Conservation (phyloP, 2,113 vertebrate genomes). For the Pteronura brasiliensis region DNA sequence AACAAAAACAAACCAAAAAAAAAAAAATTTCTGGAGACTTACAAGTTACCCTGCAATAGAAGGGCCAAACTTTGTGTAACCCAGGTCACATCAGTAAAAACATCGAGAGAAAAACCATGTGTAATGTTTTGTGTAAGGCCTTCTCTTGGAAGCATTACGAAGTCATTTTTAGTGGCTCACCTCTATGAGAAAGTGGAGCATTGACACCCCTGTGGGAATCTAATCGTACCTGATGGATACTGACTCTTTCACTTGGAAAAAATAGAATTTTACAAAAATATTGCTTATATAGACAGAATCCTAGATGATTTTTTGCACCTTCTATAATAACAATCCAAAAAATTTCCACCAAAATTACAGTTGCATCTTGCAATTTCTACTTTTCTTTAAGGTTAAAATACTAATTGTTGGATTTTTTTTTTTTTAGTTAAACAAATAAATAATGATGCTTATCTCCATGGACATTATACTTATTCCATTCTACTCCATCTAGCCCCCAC, state of each 20-base stretch:
- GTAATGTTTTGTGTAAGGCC: not conserved
- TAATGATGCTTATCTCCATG: not conserved
- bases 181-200: not conserved
- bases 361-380: not conserved
- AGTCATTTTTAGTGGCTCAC: not conserved
- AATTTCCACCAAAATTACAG: not conserved
- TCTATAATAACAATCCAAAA: not conserved
- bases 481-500: rapidly evolving
- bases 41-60: not conserved
- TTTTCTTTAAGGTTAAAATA: not conserved
- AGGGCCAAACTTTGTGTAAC: not conserved
- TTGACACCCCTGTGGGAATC: not conserved
- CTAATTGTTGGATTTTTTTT: not conserved
- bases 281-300: not conserved
- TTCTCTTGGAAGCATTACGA: not conserved
- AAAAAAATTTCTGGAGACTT: not conserved
- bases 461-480: not conserved
- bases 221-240: not conserved
- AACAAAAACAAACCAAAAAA: not conserved
- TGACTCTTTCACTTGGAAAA: not conserved
- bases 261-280: not conserved
- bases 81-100: not conserved
- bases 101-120: not conserved
- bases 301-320: not conserved
- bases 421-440: not conserved